Percentiles rank a stretch among this genome's conserved stretches.
Conservation (phyloP, 1,140 invertebrate genomes). For the Aricia agestis region DNA sequence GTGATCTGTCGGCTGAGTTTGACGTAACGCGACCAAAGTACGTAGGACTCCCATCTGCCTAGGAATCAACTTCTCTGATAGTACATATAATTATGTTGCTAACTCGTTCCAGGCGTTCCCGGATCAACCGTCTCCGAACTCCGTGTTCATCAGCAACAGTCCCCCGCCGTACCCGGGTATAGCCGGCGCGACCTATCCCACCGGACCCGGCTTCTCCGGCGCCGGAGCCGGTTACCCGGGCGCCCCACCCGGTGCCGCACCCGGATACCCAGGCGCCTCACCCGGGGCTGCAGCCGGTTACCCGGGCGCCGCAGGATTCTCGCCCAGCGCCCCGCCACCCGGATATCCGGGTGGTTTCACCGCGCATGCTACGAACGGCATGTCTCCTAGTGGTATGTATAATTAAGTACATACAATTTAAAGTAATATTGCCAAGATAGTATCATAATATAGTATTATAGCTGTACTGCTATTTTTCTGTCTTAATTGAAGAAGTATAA, state of each 20-base stretch:
- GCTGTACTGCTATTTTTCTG: too few relatives aligned
- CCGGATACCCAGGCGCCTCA: slow-evolving; percentile 36
- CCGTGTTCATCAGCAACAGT: slow-evolving; percentile 92
- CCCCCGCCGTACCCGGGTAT: slow-evolving; percentile 98
- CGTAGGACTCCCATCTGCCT: too few relatives aligned
- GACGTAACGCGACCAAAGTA: too few relatives aligned
- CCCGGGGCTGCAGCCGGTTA: slow-evolving; percentile 42
- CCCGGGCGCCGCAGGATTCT: slow-evolving; percentile 41
- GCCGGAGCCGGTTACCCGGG: slow-evolving; percentile 27
- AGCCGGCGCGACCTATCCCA: slow-evolving; percentile 56
- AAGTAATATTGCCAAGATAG: too few relatives aligned
- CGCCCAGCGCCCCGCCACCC: slow-evolving; percentile 31
- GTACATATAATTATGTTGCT: not conserved
- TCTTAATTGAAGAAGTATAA: too few relatives aligned
- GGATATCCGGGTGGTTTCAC: slow-evolving; percentile 18
- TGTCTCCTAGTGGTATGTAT: slow-evolving; percentile 42
- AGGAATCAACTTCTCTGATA: too few relatives aligned
- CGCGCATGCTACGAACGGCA: slow-evolving; percentile 25
- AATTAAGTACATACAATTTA: not conserved
- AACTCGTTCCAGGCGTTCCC: slow-evolving; percentile 76
- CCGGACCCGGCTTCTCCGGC: slow-evolving; percentile 55
- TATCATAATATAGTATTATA: too few relatives aligned
- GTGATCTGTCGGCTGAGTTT: too few relatives aligned
- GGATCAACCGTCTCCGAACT: slow-evolving; percentile 83
- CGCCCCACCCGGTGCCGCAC: slow-evolving; percentile 26